Base-by-base conservation (phyloP, 2,888 invertebrate genomes). In the Isotomurus palustris region DNA sequence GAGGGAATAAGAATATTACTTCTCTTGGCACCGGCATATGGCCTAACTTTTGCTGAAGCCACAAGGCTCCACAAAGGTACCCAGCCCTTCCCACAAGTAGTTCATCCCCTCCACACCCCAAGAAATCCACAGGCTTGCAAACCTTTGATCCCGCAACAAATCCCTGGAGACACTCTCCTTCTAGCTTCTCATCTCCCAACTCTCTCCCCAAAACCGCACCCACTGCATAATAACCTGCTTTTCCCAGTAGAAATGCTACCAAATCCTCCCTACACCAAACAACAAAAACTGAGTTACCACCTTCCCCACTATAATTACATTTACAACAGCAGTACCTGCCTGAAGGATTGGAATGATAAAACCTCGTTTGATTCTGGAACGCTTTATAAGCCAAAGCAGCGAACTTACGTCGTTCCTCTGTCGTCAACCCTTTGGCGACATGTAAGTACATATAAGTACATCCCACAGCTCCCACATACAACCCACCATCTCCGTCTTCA, bases 21-120 rank as follows among this genome's bases (percentile, higher is more conserved):
- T 61, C 44, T 45, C 35, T 71, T 14, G 67, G 60, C 14, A 67
- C 60, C 1, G 67, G 65, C 40, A 56, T 58, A 36, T 53, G 56
- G 2, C 58, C 74, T 2, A 69, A 53, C 28, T 66, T 58, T 38
- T 66, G 60, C 22, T 69, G 66, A 14, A 92, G 74, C 85, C 88
- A 88, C 27, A 88, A 74, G 4, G 84, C 83, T 4, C 89, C 91
- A 66, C 85, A 84, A 1, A 92, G 74, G 71, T 86, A 91, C 0
- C 91, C 92, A 41, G 91, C 84, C 62, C 91, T 80, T 0, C 92
- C 92, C 1, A 91, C 88, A 71, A 92, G 84, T 22, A 90, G 77
- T 74, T 92, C 92, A 75, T 92, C 91, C 29, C 87, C 86, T 28
- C 78, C 78, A 71, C 71, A 70, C 3, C 66, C 79, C 12, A 83